Conservation (phyloP, 1,140 invertebrate genomes). For the Littorina saxatilis region DNA sequence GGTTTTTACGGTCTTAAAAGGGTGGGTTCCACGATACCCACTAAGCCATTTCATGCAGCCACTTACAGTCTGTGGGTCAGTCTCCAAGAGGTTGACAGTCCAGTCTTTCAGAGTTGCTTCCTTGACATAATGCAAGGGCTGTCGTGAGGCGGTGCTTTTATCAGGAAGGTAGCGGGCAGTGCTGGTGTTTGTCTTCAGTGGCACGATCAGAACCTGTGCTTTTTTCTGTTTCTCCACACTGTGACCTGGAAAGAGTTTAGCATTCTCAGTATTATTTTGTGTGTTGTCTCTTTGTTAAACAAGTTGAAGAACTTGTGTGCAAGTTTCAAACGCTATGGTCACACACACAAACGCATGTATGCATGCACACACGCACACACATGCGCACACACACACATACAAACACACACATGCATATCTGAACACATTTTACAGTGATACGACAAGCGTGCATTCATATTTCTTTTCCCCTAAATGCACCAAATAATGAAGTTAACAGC, state of each 20-base stretch:
- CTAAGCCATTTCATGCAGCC: no score
- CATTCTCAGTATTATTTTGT: neutral
- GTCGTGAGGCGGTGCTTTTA: neutral
- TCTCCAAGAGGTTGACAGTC: slow-evolving; percentile 43
- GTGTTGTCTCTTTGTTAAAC: neutral
- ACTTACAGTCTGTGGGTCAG: slow-evolving; percentile 42
- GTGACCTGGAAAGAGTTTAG: slow-evolving; percentile 12
- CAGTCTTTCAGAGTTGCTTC: slow-evolving; percentile 31
- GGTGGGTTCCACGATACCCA: no score
- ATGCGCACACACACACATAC: no score
- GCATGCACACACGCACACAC: neutral
- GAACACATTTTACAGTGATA: no score
- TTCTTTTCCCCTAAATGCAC: no score
- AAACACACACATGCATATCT: no score
- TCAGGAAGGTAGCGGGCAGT: slow-evolving; percentile 24
- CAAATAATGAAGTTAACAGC: no score
- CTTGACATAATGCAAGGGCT: slow-evolving; percentile 21
- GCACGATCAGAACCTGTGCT: slow-evolving; percentile 40
- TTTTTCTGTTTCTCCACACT: slow-evolving; percentile 28
- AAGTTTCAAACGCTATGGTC: no score
- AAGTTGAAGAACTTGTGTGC: no score
- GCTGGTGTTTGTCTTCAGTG: slow-evolving; percentile 35
- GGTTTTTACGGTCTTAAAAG: no score
- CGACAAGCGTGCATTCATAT: no score
- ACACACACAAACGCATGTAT: neutral